Percentiles rank a stretch among this genome's conserved stretches.
phyloP scores from a whole-genome alignment of 2,888 invertebrate genomes.

The Acanthosoma haemorrhoidale region DNA sequence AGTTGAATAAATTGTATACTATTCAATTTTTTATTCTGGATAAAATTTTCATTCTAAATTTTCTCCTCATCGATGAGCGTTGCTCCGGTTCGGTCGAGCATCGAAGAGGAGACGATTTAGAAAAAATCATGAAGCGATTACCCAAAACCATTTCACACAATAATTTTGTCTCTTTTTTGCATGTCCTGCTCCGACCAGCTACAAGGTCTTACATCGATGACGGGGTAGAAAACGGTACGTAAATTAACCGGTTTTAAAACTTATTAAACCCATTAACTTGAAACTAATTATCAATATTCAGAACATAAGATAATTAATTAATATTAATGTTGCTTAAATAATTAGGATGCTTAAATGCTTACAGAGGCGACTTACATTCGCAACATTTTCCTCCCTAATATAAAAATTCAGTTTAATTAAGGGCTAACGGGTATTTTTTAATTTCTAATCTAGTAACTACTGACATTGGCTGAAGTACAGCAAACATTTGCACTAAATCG shows the following conservation, averaged over 20 bases:
- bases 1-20: no score
- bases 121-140: conserved; percentile 12
- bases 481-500: no score
- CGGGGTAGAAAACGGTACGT: conserved; percentile 27
- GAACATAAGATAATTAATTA: no score
- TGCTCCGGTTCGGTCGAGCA: neutral
- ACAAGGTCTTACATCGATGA: conserved; percentile 19
- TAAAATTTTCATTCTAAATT: neutral
- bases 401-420: no score
- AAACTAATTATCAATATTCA: neutral
- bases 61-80: neutral
- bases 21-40: no score
- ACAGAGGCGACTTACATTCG: no score
- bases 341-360: no score
- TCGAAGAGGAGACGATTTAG: conserved; percentile 16
- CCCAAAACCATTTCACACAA: neutral
- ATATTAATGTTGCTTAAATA: no score
- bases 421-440: no score
- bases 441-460: no score
- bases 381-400: no score
- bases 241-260: neutral
- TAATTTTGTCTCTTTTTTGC: conserved; percentile 26
- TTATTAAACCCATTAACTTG: neutral
- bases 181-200: conserved; percentile 25
- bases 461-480: no score